These are phyloP conservation scores for Motacilla alba DNA, from an alignment of 2,113 vertebrate genomes.

Conservation along the genomic window DNA sequence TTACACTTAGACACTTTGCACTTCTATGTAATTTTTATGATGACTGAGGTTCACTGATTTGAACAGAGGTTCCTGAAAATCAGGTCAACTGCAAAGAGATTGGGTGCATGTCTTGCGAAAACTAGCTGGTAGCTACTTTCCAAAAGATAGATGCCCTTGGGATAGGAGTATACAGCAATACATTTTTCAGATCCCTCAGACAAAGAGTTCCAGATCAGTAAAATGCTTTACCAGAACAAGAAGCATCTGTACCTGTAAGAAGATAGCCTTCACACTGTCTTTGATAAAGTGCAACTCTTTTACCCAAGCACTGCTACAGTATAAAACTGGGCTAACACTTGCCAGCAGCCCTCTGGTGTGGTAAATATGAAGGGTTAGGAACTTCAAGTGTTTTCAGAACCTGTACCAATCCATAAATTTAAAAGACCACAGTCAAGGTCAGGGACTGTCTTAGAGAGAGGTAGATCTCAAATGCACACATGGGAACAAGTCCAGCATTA, in stretches of 20 bases:
- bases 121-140: background rate
- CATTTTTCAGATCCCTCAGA: background rate
- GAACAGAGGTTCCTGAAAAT: background rate
- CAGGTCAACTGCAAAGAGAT: background rate
- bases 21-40: background rate
- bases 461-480: background rate
- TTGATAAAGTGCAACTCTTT: background rate
- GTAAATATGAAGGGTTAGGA: background rate
- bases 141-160: background rate
- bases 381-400: conserved; percentile 2
- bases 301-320: background rate
- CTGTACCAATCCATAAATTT: conserved; percentile 23
- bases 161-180: background rate
- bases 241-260: background rate
- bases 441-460: conserved; percentile 7
- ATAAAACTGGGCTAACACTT: background rate
- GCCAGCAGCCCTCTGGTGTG: background rate
- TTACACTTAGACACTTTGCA: background rate
- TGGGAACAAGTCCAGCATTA: background rate
- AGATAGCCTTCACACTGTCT: background rate
- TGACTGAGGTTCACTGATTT: background rate
- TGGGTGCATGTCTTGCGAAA: background rate
- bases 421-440: conserved; percentile 21
- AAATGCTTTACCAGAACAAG: background rate
- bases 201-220: background rate